Percentiles rank a stretch among this genome's conserved stretches.
phyloP scores from a whole-genome alignment of 2,113 vertebrate species.

The Actinemys pallida region DNA sequence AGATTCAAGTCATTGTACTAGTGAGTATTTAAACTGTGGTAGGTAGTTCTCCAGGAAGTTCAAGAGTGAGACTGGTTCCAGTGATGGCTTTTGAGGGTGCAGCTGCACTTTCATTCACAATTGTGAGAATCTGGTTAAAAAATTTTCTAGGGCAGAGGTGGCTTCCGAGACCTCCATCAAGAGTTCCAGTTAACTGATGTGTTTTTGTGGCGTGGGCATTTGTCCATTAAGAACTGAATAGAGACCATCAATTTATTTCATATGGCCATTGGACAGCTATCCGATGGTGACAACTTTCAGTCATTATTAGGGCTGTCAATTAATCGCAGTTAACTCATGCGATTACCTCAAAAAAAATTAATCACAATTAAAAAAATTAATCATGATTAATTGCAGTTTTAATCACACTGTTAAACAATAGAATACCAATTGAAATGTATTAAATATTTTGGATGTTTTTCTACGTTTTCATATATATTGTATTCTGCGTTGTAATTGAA shows the following conservation, averaged over 20 bases:
- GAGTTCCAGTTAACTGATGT: neutral
- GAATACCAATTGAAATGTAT: too few species aligned
- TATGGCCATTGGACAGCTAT: neutral
- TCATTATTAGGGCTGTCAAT: neutral
- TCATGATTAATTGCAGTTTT: too few species aligned
- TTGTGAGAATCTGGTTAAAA: neutral
- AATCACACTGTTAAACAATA: too few species aligned
- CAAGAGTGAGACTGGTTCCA: neutral
- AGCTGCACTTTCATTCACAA: neutral
- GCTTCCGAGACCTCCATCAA: neutral
- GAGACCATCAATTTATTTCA: neutral
- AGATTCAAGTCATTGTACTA: slow-evolving; percentile 62
- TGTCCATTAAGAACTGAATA: neutral
- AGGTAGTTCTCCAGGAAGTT: neutral
- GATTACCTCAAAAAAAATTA: too few species aligned
- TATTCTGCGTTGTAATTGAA: too few species aligned
- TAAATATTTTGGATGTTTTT: too few species aligned
- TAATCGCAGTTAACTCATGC: too few species aligned
- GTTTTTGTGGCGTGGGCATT: neutral
- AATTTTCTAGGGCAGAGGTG: neutral
- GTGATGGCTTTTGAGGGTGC: neutral
- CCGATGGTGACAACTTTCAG: neutral
- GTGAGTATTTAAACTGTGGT: slow-evolving; percentile 59
- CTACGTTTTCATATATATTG: too few species aligned
- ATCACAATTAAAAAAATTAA: too few species aligned